Evolutionary conservation across 2,113 vertebrate species (phyloP), one percentile per base, ranked within the genome.

Genomic region (Probosciger aterrimus): DNA sequence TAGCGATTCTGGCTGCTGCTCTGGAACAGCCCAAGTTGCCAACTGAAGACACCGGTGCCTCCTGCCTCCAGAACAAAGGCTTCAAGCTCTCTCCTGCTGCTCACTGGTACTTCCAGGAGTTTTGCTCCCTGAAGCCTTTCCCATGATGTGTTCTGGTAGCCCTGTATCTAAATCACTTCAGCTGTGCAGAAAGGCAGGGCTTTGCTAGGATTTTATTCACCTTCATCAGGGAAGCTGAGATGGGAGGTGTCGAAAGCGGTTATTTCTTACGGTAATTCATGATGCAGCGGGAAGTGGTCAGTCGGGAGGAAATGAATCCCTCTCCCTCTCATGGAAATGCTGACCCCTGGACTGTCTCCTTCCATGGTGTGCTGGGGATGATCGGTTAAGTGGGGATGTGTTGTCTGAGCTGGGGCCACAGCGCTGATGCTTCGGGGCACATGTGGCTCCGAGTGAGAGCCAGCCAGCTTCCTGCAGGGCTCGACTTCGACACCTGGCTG

Each of bases 321-420:
- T 43, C 33, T 84, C 14, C 30, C 30, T 27, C 2, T 0, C 2
- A 0, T 49, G 81, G 81, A 30, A 35, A 18, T 75, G 53, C 88
- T 0, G 1, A 1, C 33, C 24, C n/a, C 18, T 14, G 41, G 57
- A 1, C 30, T 5, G 6, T 27, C 28, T 67, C 24, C 28, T 52
- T 27, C 10, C 6, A 2, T 16, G 14, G 22, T 9, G 20, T 47
- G 62, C 37, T 71, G 81, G 60, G 53, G 30, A 13, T 1, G 3
- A 30, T 6, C 24, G 6, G 33, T 24, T 17, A 6, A 28, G 27
- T 0, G 0, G 24, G 20, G 10, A 7, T 22, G 64, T 23, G 31
- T 28, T 57, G 59, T 55, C 25, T 41, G 76, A 69, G 69, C 57
- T 0, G 1, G 67, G 59, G 18, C 70, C 14, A 4, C 0, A 0